Evolutionary conservation across 2,888 invertebrate genomes (phyloP), one percentile per base, ranked within the genome.

Genomic region (Pammene fasciana): DNA sequence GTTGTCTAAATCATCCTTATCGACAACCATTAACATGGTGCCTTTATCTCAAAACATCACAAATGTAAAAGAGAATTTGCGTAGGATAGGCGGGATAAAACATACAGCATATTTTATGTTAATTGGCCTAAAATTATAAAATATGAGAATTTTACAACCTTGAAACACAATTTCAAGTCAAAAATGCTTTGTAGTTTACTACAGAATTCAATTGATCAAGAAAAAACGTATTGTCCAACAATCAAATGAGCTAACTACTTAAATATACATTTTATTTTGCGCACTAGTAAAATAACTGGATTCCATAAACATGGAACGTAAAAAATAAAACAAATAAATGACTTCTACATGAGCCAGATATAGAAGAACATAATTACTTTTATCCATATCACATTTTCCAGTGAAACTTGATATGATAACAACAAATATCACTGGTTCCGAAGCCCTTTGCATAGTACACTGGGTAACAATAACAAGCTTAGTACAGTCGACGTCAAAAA

Each of bases 21-120:
- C 16, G 48, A 48, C 48, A 18, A 50, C 18, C 16, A 56, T 38
- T 11, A 4, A 34, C n/a, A 45, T 11, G 26, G n/a, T 36, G n/a
- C 34, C n/a, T 34, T 34, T 34, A n/a, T 13, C n/a, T 52, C 16
- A 6, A 13, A 8, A 54, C 54, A 2, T 36, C 54, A 34, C 36
- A 50, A 38, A 56, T 10, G 5, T 65, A 65, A 52, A 60, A 60
- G 54, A 67, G 11, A 60, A 60, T 67, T 54, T 54, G 67, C 59
- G 45, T 45, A 34, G 43, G 34, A 16, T 54, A 60, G 59, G 67
- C 67, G 46, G 67, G 16, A 16, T 11, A 41, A 50, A 43, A 50
- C 16, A 16, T 13, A 26, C 34, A 52, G 36, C 67, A 60, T 54
- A 67, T 54, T 60, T 38, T 67, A 50, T 59, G 59, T 67, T 43